phyloP scores from a whole-genome alignment of 2,797 vertebrate species.

The Meda fulgida region DNA sequence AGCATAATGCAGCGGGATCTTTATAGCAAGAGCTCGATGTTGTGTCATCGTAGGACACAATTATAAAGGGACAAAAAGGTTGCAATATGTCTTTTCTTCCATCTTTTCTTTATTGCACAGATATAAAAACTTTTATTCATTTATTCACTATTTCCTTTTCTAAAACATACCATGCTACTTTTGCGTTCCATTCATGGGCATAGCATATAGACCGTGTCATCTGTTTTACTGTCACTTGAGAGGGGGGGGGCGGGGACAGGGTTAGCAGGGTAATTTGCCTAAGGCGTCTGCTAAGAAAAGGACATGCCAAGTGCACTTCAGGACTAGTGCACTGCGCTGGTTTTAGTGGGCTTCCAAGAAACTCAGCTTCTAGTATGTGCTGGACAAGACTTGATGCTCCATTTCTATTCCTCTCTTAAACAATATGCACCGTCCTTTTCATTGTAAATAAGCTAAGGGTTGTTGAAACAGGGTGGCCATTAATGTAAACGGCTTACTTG shows the following conservation, averaged over 20 bases:
- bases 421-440: conserved; percentile 62
- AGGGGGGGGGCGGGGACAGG: background rate
- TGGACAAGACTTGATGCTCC: conserved; percentile 72
- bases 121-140: conserved; percentile 2
- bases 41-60: conserved; percentile 13
- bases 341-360: conserved; percentile 34
- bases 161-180: background rate
- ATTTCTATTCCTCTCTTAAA: conserved; percentile 54
- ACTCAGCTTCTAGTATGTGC: conserved; percentile 61
- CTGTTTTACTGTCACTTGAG: conserved; percentile 30
- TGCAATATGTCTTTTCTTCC: conserved; percentile 46
- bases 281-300: conserved; percentile 32
- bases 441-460: conserved; percentile 75
- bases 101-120: conserved; percentile 28
- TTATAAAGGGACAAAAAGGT: conserved; percentile 30
- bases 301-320: conserved; percentile 24
- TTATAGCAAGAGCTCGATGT: conserved; percentile 10
- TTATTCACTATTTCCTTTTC: conserved; percentile 10
- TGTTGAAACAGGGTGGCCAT: conserved; percentile 77
- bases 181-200: background rate
- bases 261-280: conserved; percentile 29
- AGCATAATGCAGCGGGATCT: conserved; percentile 54
- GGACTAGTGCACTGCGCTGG: conserved; percentile 22
- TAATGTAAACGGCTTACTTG: conserved; percentile 61
- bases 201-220: background rate